phyloP scores from a whole-genome alignment of 2,797 vertebrate genomes.

The Alauda arvensis region DNA sequence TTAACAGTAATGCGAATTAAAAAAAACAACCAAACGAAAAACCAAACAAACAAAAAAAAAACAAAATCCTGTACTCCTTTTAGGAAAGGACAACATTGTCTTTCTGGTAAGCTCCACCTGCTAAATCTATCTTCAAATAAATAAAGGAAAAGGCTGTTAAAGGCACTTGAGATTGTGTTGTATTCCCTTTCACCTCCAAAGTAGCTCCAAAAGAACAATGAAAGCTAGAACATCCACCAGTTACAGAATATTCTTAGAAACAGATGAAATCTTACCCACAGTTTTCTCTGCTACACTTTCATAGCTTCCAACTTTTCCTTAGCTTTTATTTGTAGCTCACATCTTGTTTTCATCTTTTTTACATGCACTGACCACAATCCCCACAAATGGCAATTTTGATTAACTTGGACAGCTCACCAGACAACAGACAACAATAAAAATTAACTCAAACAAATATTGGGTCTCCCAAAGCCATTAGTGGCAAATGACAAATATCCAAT shows the following conservation, averaged over 20 bases:
- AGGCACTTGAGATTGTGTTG: neutral
- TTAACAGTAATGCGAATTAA: neutral
- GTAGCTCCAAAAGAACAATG: neutral
- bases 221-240: neutral
- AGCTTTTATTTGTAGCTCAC: slow-evolving; percentile 3
- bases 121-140: neutral
- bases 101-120: neutral
- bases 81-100: neutral
- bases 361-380: slow-evolving; percentile 8
- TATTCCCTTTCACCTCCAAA: neutral
- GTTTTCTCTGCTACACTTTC: neutral
- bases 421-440: slow-evolving; percentile 32
- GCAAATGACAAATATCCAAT: neutral
- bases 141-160: neutral
- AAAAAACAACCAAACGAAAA: no score
- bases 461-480: slow-evolving; percentile 1
- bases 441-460: slow-evolving; percentile 6
- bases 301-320: neutral
- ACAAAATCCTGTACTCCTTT: neutral
- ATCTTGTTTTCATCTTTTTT: slow-evolving; percentile 3
- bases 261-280: neutral
- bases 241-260: neutral
- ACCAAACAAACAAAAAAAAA: neutral
- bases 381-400: slow-evolving; percentile 22
- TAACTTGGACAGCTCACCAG: slow-evolving; percentile 26